These are phyloP conservation scores for Macrotis lagotis DNA, from an alignment of 2,113 vertebrate species.

Conservation along the genomic window DNA sequence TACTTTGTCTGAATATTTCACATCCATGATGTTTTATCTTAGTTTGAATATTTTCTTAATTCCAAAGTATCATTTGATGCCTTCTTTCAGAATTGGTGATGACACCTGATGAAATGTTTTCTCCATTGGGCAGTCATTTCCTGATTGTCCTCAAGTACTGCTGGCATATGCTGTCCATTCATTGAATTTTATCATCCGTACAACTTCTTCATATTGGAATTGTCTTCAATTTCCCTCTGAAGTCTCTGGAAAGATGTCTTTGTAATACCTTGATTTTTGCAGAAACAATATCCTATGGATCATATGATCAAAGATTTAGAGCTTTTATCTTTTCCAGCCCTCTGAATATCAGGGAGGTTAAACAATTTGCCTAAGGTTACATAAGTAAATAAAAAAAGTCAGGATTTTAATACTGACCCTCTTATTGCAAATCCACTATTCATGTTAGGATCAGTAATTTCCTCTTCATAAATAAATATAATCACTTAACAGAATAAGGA, in stretches of 20 bases:
- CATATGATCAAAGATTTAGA: background rate
- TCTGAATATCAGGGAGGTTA: background rate
- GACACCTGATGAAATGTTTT: background rate
- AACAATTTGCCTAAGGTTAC: background rate
- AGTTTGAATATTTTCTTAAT: background rate
- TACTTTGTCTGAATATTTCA: too few species aligned
- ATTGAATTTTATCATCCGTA: background rate
- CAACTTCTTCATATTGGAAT: background rate
- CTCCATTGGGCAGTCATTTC: too few species aligned
- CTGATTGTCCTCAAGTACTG: background rate
- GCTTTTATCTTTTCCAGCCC: background rate
- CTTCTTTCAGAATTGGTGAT: background rate
- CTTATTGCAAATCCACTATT: background rate
- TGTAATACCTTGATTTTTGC: background rate
- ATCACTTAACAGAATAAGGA: background rate
- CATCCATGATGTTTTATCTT: background rate
- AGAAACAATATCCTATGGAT: background rate
- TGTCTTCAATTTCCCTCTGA: background rate
- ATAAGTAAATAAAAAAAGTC: too few species aligned
- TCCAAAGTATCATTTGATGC: background rate
- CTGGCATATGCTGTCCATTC: background rate
- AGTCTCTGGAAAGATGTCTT: background rate
- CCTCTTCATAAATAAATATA: too few species aligned
- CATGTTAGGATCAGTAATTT: background rate
- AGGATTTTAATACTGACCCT: background rate